Conservation (phyloP, 2,113 vertebrate genomes). For the Tragelaphus buxtoni region DNA sequence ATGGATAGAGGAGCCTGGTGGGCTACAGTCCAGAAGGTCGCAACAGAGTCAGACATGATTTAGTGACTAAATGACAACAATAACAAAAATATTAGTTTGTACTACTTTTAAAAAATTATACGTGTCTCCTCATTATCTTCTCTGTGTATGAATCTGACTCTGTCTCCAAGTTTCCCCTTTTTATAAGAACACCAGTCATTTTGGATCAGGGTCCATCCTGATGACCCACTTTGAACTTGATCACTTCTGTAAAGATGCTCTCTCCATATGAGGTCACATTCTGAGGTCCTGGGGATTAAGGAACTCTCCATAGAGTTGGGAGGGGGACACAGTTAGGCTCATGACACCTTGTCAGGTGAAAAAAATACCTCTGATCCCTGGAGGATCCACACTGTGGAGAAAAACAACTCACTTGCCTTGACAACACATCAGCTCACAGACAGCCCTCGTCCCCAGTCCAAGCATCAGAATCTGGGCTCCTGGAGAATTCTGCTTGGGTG, state of each 20-base stretch:
- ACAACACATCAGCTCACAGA: not conserved
- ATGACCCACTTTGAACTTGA: not conserved
- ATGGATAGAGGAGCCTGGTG: not conserved
- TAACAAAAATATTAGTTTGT: not conserved
- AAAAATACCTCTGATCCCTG: not conserved
- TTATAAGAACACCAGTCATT: not conserved
- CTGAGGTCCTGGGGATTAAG: not conserved
- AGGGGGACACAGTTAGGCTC: not conserved
- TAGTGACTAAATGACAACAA: not conserved
- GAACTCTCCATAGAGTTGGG: not conserved
- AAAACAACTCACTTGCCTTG: not conserved
- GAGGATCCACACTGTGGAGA: not conserved
- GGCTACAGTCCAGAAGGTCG: not conserved
- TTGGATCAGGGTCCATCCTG: not conserved
- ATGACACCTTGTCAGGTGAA: not conserved
- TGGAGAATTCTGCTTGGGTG: constrained; percentile 16
- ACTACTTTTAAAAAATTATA: not conserved
- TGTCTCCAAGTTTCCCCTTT: not conserved
- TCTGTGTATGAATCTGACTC: not conserved
- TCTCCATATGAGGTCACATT: not conserved
- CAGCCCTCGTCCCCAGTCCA: not conserved
- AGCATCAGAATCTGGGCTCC: not conserved
- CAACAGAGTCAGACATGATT: not conserved
- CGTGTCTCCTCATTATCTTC: not conserved
- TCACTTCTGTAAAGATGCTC: not conserved